Evolutionary conservation across 35 echinoderm and acorn worm species (phyloP).

Genomic region (Strongylocentrotus purpuratus): DNA sequence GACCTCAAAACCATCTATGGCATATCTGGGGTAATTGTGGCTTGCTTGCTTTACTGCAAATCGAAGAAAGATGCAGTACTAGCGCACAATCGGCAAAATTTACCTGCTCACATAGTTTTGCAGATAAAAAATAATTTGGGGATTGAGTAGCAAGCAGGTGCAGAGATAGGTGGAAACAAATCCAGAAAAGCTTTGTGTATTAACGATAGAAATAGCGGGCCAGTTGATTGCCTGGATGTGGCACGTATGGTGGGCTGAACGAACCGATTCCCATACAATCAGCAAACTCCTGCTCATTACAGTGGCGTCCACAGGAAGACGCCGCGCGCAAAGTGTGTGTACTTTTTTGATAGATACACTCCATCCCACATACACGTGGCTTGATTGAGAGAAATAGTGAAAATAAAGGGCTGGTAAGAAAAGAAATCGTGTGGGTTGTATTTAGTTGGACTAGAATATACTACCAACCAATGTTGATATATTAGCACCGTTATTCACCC

Average conservation of each 20-base stretch:
- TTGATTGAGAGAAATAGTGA: neutral
- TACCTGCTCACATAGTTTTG: neutral
- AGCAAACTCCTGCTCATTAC: neutral
- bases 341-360: neutral
- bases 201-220: neutral
- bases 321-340: neutral
- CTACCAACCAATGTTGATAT: neutral
- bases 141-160: neutral
- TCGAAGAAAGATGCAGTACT: neutral
- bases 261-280: neutral
- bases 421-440: slow-evolving; percentile 8
- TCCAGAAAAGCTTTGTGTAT: neutral
- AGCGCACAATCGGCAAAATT: neutral
- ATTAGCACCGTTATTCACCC: neutral
- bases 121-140: neutral
- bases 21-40: neutral
- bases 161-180: neutral
- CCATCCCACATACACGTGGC: neutral
- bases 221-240: neutral
- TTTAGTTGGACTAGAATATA: neutral
- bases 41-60: neutral
- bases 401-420: neutral
- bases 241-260: neutral
- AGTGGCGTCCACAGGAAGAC: neutral
- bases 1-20: neutral